Evolutionary conservation across 2,888 invertebrate species (phyloP).

Genomic region (Eledona agricola): DNA sequence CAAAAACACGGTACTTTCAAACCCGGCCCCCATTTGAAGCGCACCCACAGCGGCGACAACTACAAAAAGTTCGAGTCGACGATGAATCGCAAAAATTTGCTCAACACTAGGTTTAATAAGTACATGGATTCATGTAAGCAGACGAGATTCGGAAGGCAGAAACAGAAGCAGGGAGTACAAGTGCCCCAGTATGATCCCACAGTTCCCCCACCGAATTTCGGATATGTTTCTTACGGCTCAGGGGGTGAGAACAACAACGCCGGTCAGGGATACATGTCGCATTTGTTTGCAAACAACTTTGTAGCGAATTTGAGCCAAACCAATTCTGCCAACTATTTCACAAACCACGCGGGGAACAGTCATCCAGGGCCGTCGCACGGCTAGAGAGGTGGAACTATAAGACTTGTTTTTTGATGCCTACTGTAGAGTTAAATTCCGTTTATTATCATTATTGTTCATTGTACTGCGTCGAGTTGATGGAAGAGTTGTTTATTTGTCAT

Average conservation of each 20-base stretch:
- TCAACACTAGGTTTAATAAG: constrained; percentile 40
- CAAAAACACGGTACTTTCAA: constrained; percentile 60
- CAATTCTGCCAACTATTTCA: constrained; percentile 26
- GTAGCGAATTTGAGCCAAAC: constrained; percentile 19
- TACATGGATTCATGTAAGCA: constrained; percentile 35
- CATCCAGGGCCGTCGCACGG: constrained; percentile 33
- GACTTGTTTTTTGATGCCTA: constrained; percentile 22
- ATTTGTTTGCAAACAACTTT: constrained; percentile 27
- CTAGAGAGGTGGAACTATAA: no score
- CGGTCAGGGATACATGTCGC: constrained; percentile 10
- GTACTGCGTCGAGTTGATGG: background rate
- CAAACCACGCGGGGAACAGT: constrained; percentile 7
- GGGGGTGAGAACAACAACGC: constrained; percentile 30
- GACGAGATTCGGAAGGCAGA: constrained; percentile 8
- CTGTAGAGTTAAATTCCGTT: constrained; percentile 16
- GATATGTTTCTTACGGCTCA: no score
- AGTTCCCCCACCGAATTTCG: constrained; percentile 39
- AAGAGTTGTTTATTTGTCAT: constrained; percentile 16
- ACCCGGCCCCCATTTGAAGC: constrained; percentile 45
- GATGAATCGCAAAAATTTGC: constrained; percentile 60
- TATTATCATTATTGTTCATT: constrained; percentile 1
- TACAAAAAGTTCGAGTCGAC: constrained; percentile 56
- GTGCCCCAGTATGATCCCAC: constrained; percentile 28
- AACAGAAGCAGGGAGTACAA: constrained; percentile 5
- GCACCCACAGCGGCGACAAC: constrained; percentile 49